Conservation (phyloP, 2,888 invertebrate species). For the Desoria tigrina region DNA sequence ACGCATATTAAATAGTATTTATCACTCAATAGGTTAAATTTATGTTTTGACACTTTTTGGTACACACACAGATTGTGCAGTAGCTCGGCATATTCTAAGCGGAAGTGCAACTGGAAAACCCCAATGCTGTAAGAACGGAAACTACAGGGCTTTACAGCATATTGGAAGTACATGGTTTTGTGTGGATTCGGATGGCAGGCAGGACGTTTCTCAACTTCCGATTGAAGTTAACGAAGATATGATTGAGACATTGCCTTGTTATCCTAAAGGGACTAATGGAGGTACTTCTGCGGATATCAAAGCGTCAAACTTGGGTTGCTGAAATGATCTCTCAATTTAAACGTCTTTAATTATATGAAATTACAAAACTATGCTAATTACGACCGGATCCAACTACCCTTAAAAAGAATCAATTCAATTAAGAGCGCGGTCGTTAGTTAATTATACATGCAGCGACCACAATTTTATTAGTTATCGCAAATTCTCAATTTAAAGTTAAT, state of each 20-base stretch:
- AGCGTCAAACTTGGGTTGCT: neutral
- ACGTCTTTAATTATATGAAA: neutral
- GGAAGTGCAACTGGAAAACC: constrained; percentile 59
- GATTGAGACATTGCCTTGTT: neutral
- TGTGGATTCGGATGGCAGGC: constrained; percentile 64
- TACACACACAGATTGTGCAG: constrained; percentile 64
- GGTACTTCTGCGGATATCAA: neutral
- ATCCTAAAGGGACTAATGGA: neutral
- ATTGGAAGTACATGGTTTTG: constrained; percentile 66
- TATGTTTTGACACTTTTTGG: constrained; percentile 27
- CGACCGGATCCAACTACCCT: no score
- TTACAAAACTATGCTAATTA: neutral
- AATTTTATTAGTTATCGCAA: no score
- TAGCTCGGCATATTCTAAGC: constrained; percentile 60
- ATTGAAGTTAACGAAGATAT: constrained; percentile 22
- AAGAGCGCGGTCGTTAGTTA: no score
- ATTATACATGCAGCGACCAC: no score
- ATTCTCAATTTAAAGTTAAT: no score
- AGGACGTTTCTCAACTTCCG: constrained; percentile 24
- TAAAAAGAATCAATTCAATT: no score
- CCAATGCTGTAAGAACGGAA: constrained; percentile 66
- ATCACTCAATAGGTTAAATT: neutral
- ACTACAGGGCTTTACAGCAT: constrained; percentile 64
- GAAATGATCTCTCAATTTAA: neutral
- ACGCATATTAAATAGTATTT: neutral